Base-by-base conservation (phyloP, 2,888 invertebrate genomes). In the Lasius fuliginosus region DNA sequence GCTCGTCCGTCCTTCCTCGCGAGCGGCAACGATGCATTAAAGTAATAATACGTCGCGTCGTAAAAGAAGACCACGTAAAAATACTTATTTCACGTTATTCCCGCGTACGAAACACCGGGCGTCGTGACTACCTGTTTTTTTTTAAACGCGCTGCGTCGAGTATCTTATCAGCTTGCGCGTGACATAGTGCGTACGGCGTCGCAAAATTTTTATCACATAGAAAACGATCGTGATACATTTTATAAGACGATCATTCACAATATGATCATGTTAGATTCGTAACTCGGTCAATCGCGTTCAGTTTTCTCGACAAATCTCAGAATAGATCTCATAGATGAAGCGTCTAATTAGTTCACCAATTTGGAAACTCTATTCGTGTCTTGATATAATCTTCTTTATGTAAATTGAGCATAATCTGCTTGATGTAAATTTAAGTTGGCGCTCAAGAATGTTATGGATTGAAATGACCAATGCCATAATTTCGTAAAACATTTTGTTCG, bases 11-110 rank as follows among this genome's bases (percentile, higher is more conserved):
- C 86, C 83, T 85, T 64, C 79, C 79, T 69, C 64, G 88, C 88
- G 89, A 85, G 82, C 89, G 83, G 85, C 85, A 90, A 90, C 88
- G 90, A 90, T 90, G 85, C 90, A 90, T 90, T 90, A 89, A 89
- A 88, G 90, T 90, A 90, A 90, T 90, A 88, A 90, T 90, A 90
- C 88, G 85, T 83, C 88, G 87, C 71, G 82, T 79, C 68, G 83
- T 68, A 82, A 85, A 86, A 84, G 84, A 84, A 67, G 75, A 73
- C 79, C 79, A 65, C 82, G 71, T 74, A 82, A 88, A 89, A 90
- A 89, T 89, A 85, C 83, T 81, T 85, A 68, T 86, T 90, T 86
- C 83, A 84, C 85, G 46, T 71, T 75, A 86, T 87, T 83, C 83
- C 74, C 12, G 65, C 33, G 46, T 74, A 67, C 42, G 27, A 79